A percentile compares a stretch with the other conserved stretches of the same genome.
Conservation (phyloP, 2,888 invertebrate genomes). For the Eledone cirrhosa region DNA sequence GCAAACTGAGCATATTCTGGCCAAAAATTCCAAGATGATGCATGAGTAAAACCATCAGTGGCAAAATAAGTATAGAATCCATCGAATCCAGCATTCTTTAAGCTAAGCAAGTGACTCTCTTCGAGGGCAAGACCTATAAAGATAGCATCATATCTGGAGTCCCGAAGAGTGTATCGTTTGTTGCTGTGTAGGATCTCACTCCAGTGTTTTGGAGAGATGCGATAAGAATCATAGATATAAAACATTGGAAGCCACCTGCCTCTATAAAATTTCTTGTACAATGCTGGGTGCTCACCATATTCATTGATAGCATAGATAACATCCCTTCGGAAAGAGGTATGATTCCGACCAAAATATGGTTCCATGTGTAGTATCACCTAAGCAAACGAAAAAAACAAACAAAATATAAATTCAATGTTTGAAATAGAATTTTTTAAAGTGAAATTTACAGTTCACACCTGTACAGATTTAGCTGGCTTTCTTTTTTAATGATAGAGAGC, state of each 20-base stretch:
- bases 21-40: conserved; percentile 70
- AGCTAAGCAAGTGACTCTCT: conserved; percentile 68
- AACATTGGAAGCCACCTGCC: conserved; percentile 70
- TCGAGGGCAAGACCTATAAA: conserved; percentile 73
- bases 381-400: conserved; percentile 30
- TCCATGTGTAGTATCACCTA: conserved; percentile 73
- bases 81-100: conserved; percentile 68
- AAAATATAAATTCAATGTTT: neutral
- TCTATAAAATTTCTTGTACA: conserved; percentile 66
- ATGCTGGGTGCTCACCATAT: conserved; percentile 71
- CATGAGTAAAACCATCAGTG: conserved; percentile 74
- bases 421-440: neutral
- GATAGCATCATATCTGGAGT: conserved; percentile 71
- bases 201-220: conserved; percentile 71
- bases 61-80: conserved; percentile 77
- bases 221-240: conserved; percentile 76
- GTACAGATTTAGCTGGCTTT: too few species aligned
- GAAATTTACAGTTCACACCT: neutral
- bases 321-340: conserved; percentile 61
- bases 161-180: conserved; percentile 70
- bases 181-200: conserved; percentile 60
- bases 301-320: conserved; percentile 61
- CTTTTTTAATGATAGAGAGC: too few species aligned
- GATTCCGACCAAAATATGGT: conserved; percentile 68
- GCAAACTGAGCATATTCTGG: conserved; percentile 46